Percentiles rank a stretch among this genome's conserved stretches.
These are phyloP conservation scores for Archocentrus centrarchus DNA, from an alignment of 2,113 vertebrate genomes.

Conservation along the genomic window DNA sequence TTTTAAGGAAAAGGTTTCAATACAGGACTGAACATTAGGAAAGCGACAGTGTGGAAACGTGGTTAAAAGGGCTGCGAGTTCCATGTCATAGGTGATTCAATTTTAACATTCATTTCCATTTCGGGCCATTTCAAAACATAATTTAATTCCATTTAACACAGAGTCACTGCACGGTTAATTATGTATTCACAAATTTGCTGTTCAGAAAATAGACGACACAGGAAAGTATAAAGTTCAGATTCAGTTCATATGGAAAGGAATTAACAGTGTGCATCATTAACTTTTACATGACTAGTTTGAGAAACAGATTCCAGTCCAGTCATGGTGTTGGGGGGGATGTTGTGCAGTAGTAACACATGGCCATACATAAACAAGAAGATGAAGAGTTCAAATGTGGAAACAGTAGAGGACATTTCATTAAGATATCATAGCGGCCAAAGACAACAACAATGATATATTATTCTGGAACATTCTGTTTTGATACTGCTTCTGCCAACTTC, in stretches of 20 bases:
- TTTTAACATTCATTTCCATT: slow-evolving; percentile 58
- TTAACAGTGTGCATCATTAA: slow-evolving; percentile 48
- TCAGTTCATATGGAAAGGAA: slow-evolving; percentile 48
- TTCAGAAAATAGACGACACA: slow-evolving; percentile 33
- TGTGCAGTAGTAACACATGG: slow-evolving; percentile 44
- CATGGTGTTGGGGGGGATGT: slow-evolving; percentile 14
- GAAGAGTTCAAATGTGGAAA: slow-evolving; percentile 28
- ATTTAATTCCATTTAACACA: slow-evolving; percentile 46
- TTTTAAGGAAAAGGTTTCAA: slow-evolving; percentile 1
- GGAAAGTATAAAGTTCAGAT: slow-evolving; percentile 43
- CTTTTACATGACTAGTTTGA: slow-evolving; percentile 38
- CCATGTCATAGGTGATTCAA: slow-evolving; percentile 37
- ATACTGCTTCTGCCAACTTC: background rate
- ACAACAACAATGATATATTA: background rate
- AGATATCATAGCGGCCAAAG: background rate
- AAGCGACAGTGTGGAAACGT: slow-evolving; percentile 22
- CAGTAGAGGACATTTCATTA: slow-evolving; percentile 5
- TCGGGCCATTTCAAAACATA: slow-evolving; percentile 31
- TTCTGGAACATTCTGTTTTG: slow-evolving; percentile 1
- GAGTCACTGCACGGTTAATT: slow-evolving; percentile 60
- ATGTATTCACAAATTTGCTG: slow-evolving; percentile 54
- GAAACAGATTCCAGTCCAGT: slow-evolving; percentile 23
- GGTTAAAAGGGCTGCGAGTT: slow-evolving; percentile 17
- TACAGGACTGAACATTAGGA: slow-evolving; percentile 28
- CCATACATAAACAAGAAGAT: slow-evolving; percentile 36